Conservation (phyloP, 2,113 vertebrate species). For the Gallinago media region DNA sequence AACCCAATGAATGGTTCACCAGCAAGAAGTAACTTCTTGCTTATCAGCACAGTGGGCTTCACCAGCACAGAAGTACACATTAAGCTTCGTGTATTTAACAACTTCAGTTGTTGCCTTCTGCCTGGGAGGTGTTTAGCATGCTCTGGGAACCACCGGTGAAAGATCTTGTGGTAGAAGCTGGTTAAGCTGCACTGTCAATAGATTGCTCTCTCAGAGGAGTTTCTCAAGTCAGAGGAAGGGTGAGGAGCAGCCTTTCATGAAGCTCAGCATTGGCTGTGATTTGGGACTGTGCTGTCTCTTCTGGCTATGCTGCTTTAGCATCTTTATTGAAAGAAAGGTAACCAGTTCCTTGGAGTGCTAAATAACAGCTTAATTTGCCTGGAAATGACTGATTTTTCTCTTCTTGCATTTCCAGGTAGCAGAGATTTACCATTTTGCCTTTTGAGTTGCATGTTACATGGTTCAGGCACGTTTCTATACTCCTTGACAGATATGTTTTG, state of each 20-base stretch:
- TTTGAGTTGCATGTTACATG: fast-evolving
- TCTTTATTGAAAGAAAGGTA: too few relatives aligned
- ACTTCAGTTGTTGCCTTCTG: neutral
- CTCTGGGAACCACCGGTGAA: neutral
- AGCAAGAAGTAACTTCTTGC: neutral
- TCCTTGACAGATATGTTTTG: neutral
- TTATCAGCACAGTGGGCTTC: neutral
- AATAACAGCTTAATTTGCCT: neutral
- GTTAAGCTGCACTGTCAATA: fast-evolving
- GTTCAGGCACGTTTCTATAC: fast-evolving
- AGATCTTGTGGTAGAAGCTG: neutral
- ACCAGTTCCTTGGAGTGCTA: neutral
- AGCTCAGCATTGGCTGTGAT: neutral
- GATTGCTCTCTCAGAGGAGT: neutral
- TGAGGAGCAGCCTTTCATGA: neutral
- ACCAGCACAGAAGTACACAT: neutral
- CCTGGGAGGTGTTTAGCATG: neutral
- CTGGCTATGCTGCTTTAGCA: neutral
- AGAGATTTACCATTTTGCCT: neutral
- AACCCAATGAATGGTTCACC: fast-evolving
- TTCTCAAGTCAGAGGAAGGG: neutral
- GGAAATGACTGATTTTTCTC: neutral
- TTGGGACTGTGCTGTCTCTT: neutral
- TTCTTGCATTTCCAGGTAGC: neutral
- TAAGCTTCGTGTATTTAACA: neutral